Base-by-base conservation (phyloP, 1,140 invertebrate species). In the Panulirus ornatus region DNA sequence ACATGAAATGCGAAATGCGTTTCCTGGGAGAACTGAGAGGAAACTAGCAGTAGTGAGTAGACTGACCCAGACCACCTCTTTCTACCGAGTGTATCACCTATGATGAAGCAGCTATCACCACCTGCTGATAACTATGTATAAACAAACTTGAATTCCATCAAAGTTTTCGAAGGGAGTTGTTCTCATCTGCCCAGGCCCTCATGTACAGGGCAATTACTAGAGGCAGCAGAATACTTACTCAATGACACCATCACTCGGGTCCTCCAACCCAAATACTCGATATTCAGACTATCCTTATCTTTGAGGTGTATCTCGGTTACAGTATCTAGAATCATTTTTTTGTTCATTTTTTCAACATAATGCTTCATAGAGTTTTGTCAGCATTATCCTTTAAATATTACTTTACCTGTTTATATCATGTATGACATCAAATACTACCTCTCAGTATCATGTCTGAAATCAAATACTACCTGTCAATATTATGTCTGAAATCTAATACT, bases 61-160 rank as follows among this genome's bases (percentile, higher is more conserved):
- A 71, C 2, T 85, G 84, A 85, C 70, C 82, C 70, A 85, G 40
- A 85, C 70, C 84, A 34, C 22, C 63, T 70, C 38, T 84, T 84
- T 70, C 42, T 70, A 71, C 47, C 71, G 22, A 84, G 83, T 47
- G 75, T 71, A 70, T 44, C 71, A 38, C 83, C 83, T 71, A 84
- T 84, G 83, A 84, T 84, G 81, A 83, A 83, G 47, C 81, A 83
- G 54, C 81, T 83, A 58, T 83, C 81, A 40, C 81, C 81, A 11
- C 6, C 63, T 84, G 63, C 75, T 38, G 27, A 71, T 34, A 84
- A 75, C 11, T 54, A 84, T 44, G 71, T 84, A n/a, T n/a, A n/a
- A n/a, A n/a, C 63, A 84, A 40, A 42, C 36, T 84, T 71, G 36
- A 84, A 84, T 75, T 84, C 34, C 22, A 84, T 84, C 30, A 73